These are phyloP conservation scores for Carabus problematicus DNA, from an alignment of 2,888 invertebrate genomes.

Conservation along the genomic window DNA sequence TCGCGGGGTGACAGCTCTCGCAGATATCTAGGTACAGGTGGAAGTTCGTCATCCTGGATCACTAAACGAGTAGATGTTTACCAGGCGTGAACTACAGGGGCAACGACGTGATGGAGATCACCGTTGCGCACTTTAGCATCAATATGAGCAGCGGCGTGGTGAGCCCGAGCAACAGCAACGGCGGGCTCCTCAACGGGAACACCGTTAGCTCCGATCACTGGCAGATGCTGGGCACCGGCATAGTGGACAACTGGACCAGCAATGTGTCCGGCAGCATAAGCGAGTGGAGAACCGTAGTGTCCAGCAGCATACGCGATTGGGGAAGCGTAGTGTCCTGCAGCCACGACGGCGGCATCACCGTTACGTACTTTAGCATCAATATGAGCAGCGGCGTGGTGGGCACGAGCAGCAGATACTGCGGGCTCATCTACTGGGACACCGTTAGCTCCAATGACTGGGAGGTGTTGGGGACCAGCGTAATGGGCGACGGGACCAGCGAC, in stretches of 20 bases:
- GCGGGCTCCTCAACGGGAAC: conserved; percentile 66
- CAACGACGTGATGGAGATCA: conserved; percentile 47
- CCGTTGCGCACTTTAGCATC: conserved; percentile 6
- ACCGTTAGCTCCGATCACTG: conserved; percentile 61
- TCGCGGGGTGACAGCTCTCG: not conserved
- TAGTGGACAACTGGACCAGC: conserved; percentile 39
- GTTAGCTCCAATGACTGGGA: conserved; percentile 45
- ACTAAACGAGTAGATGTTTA: conserved; percentile 10
- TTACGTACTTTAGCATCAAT: conserved; percentile 49
- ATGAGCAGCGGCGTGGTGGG: conserved; percentile 62
- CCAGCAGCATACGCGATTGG: conserved; percentile 59
- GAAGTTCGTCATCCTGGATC: conserved; percentile 7
- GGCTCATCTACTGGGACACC: conserved; percentile 60
- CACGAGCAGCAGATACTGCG: conserved; percentile 63
- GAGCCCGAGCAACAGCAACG: conserved; percentile 60
- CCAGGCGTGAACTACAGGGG: conserved; percentile 56
- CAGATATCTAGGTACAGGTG: not conserved
- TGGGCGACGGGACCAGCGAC: conserved; percentile 46
- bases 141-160: conserved; percentile 57
- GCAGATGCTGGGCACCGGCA: conserved; percentile 54
- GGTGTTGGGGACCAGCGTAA: conserved; percentile 46
- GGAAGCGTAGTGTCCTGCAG: conserved; percentile 46
- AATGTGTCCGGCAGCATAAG: conserved; percentile 36
- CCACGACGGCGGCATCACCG: conserved; percentile 47
- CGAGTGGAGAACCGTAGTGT: conserved; percentile 52